phyloP scores from a whole-genome alignment of 2,888 invertebrate genomes.

The Cantharis rufa region DNA sequence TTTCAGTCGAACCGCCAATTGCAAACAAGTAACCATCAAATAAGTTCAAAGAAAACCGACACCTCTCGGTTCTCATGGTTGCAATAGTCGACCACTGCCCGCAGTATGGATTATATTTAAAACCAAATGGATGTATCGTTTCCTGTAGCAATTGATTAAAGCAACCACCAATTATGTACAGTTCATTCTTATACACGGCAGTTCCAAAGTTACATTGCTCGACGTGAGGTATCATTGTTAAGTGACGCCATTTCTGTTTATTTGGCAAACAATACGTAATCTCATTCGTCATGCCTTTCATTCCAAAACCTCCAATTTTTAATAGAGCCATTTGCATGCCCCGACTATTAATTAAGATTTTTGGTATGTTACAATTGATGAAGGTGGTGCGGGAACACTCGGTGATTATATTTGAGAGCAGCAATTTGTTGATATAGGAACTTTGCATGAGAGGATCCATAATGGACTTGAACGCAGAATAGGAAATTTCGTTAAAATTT shows the following conservation, averaged over 20 bases:
- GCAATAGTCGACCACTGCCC: conserved; percentile 71
- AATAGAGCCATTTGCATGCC: conserved; percentile 72
- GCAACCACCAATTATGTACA: conserved; percentile 73
- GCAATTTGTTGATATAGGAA: conserved; percentile 46
- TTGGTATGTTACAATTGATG: conserved; percentile 30
- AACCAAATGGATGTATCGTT: conserved; percentile 74
- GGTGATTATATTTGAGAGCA: conserved; percentile 52
- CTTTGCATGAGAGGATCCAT: conserved; percentile 40
- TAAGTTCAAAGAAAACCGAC: conserved; percentile 68
- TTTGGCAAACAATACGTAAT: conserved; percentile 67
- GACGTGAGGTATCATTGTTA: conserved; percentile 73
- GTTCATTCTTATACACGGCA: conserved; percentile 68
- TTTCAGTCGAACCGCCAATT: conserved; percentile 67
- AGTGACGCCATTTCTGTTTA: conserved; percentile 64
- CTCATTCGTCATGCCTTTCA: conserved; percentile 68
- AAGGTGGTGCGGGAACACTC: conserved; percentile 46
- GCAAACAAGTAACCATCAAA: conserved; percentile 62
- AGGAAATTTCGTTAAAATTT: conserved; percentile 50
- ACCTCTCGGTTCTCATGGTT: conserved; percentile 68
- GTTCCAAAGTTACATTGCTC: conserved; percentile 76
- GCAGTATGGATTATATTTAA: conserved; percentile 62
- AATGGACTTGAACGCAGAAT: conserved; percentile 43
- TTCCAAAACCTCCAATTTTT: conserved; percentile 72
- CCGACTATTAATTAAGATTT: conserved; percentile 61
- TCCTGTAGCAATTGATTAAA: conserved; percentile 71